Base-by-base conservation (phyloP, 2,797 vertebrate species). In the Taenioides sp. region DNA sequence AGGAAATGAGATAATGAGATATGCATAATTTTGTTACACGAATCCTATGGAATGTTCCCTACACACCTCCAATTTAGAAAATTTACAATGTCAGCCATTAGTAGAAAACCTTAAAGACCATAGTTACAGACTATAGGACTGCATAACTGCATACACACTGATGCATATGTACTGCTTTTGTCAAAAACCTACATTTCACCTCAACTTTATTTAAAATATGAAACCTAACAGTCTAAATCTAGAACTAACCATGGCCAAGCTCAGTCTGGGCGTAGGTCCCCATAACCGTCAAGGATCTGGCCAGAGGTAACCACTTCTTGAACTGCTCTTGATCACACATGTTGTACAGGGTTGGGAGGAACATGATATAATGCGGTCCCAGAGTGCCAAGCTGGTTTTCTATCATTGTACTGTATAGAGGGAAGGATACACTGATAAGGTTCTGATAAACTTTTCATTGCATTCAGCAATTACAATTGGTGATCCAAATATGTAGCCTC, bases 251-350 rank as follows among this genome's bases (percentile, higher is more conserved):
- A 92, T 99, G 98, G 84, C 97, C 98, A 92, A 99, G 52, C 86
- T 99, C 97, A 73, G 97, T 98, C 92, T 98, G 98, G 87, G 96
- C 96, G 84, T 99, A 99, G 65, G 96, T 98, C 92, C 98, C 97
- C 86, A 96, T 34, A 86, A 89, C 95, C 88, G 93, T 79, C 87
- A 89, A 90, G 86, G 86, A 94, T 80, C 58, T 28, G 68, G 90
- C 84, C 84, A 94, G 86, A 61, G 87, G 92, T 85, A 97, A 89
- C 97, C 97, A 98, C 88, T 97, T 97, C 92, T 91, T 84, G 80
- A 87, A 78, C 94, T 99, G 98, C 86, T 96, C 88, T 86, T 86
- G 86, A 82, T 94, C 94, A 87, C 95, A 93, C 92, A 92, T 96
- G 86, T 58, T 93, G 91, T 92, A 78, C 92, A 99, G 84, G 84